Percentiles rank a stretch among this genome's conserved stretches.
Evolutionary conservation across 2,113 vertebrate species (phyloP).

Genomic region (Chaetodon auriga): DNA sequence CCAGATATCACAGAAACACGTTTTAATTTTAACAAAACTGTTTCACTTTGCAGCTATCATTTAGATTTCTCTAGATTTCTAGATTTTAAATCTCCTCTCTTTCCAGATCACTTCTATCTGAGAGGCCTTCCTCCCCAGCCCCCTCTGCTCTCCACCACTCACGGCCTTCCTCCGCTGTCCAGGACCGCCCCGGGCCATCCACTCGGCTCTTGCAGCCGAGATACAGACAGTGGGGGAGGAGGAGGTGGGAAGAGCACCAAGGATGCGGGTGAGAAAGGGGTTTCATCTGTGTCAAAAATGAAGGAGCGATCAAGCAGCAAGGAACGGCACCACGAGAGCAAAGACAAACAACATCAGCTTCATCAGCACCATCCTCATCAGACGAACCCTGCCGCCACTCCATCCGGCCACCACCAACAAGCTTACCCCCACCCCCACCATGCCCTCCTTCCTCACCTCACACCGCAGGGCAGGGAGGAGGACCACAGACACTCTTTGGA

Average conservation of each 20-base stretch:
- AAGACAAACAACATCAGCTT: conserved; percentile 82
- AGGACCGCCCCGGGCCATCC: conserved; percentile 87
- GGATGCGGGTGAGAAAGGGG: conserved; percentile 85
- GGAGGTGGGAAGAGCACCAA: conserved; percentile 85
- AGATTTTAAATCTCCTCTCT: background rate
- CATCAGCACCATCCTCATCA: conserved; percentile 68
- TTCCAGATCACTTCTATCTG: conserved; percentile 96
- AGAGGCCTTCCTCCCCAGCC: conserved; percentile 93
- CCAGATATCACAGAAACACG: background rate
- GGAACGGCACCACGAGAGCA: conserved; percentile 82
- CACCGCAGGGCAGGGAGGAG: conserved; percentile 82
- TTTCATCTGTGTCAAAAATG: conserved; percentile 84
- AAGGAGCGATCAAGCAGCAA: conserved; percentile 88
- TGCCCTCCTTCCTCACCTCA: conserved; percentile 72
- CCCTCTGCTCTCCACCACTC: conserved; percentile 90
- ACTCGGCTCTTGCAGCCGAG: conserved; percentile 89
- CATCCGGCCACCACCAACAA: conserved; percentile 73
- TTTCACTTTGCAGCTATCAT: background rate
- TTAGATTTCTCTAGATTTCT: background rate
- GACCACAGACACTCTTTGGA: conserved; percentile 82
- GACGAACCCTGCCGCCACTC: conserved; percentile 45
- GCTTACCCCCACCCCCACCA: conserved; percentile 74
- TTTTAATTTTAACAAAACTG: conserved; percentile 12
- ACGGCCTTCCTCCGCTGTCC: conserved; percentile 90
- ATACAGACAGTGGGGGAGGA: conserved; percentile 84